Evolutionary conservation across 1,140 invertebrate genomes (phyloP), one percentile per base, ranked within the genome.

Genomic region (Bilobella aurantiaca): DNA sequence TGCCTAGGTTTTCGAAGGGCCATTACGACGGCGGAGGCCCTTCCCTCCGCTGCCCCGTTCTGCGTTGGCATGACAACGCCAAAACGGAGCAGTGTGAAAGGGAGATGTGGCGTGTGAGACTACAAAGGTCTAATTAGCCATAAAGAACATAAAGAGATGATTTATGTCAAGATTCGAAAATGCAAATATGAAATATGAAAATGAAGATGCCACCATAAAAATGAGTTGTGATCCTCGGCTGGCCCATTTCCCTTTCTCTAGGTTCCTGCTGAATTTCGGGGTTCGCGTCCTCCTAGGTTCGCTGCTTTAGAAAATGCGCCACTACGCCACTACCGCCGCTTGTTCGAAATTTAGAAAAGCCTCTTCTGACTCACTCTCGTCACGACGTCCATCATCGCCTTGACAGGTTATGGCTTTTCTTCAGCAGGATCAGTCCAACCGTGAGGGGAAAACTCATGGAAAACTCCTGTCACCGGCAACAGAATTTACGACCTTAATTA

Each of bases 161-260:
- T 69, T 72, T 72, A 69, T 68, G 47, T 66, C 65, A 60, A 34
- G 56, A 67, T 58, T 64, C 63, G 65, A 69, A 72, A 68, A 72
- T 72, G 67, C 70, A 72, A 72, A 69, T 69, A 64, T 67, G 65
- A 70, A 68, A 72, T 72, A 72, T 68, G 68, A 69, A 72, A 66
- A 69, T 63, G 64, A 67, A 64, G 53, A 65, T 59, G 56, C 66
- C 63, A 67, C 59, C 64, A 69, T 72, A 72, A 72, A 72, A 64
- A 58, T 68, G 68, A 72, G 61, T 46, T 72, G 53, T 68, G 60
- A 31, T 34, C 16, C 67, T 59, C 66, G 21, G 25, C 37, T 61
- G 68, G 58, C 63, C 63, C 64, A 66, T 69, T 66, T 65, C 57
- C 63, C 66, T 67, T 56, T 63, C n/a, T 59, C 63, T 70, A 37